A percentile compares a stretch with the other conserved stretches of the same genome.
phyloP scores from a whole-genome alignment of 2,797 vertebrate species.

The Chloroceryle inda region DNA sequence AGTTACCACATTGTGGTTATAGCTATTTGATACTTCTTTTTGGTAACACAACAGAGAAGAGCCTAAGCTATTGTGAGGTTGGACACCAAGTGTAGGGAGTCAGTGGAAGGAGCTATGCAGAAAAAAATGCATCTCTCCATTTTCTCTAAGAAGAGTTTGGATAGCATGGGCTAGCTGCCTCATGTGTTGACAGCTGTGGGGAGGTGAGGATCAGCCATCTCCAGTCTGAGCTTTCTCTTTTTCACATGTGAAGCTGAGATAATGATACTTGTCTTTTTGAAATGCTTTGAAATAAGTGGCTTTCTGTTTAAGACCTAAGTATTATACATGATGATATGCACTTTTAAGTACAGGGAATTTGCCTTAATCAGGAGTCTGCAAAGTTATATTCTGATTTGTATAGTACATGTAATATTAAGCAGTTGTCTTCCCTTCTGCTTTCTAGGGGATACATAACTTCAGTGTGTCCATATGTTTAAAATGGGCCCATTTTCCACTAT shows the following conservation, averaged over 20 bases:
- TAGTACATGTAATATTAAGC: neutral
- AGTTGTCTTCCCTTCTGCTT: neutral
- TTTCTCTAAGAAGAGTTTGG: neutral
- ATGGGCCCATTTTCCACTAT: neutral
- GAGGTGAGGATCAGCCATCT: neutral
- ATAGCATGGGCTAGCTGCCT: neutral
- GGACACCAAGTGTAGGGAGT: neutral
- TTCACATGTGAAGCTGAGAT: neutral
- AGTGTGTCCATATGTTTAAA: neutral
- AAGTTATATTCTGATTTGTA: neutral
- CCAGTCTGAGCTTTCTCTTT: neutral
- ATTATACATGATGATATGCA: neutral
- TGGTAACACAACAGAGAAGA: rapidly evolving
- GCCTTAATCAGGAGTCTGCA: neutral
- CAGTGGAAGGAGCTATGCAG: neutral
- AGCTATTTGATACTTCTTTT: neutral
- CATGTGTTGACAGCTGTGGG: neutral
- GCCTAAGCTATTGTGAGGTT: neutral
- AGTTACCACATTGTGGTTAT: rapidly evolving
- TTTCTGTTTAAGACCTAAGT: neutral
- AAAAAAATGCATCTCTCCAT: neutral
- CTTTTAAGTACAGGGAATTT: neutral
- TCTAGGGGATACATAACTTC: neutral
- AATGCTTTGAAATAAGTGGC: neutral
- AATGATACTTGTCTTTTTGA: neutral